Evolutionary conservation across 2,113 vertebrate genomes (phyloP), one percentile per base, ranked within the genome.

Genomic region (Hemicordylus capensis): DNA sequence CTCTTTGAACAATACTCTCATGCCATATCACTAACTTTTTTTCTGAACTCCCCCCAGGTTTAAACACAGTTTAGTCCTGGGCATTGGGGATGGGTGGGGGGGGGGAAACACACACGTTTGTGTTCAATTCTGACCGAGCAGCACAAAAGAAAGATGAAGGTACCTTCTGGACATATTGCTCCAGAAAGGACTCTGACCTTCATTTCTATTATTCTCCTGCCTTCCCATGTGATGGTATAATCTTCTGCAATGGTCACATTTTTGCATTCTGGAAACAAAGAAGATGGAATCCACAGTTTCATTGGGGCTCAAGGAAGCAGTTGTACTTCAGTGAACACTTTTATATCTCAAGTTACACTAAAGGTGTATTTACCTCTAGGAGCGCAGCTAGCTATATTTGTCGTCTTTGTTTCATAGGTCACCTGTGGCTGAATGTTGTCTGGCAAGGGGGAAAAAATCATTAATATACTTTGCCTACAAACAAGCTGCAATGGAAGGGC

Each of bases 191-290:
- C 91, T 19, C 80, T 96, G 78, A 99, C 92, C 37, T 89, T 95
- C 58, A 98, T 75, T 48, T 72, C 95, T 22, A 94, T 96, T 89
- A 99, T 94, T 8, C 91, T 94, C 42, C 96, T 96, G 56, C 93
- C 97, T 89, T 96, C 93, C 97, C 98, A 99, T 70, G 94, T 88
- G 85, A 99, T 95, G 1, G 83, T 89, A 85, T 99, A 99, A 93
- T 97, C 93, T 86, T 98, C 96, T 4, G 95, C 96, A 89, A 98
- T 89, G 7, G 94, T 97, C 86, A 98, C 95, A 6, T 95, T 96
- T 83, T 95, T 93, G 96, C 97, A 97, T 0, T 89, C 97, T 97
- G 93, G 34, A 70, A 88, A 78, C 72, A 76, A 31, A 85, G 66
- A 87, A 75, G 34, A 72, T 46, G 56, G 44, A 63, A 22, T 39